Percentiles rank a stretch among this genome's conserved stretches.
These are phyloP conservation scores for Rhinopomastus cyanomelas DNA, from an alignment of 2,113 vertebrate genomes.

Conservation along the genomic window DNA sequence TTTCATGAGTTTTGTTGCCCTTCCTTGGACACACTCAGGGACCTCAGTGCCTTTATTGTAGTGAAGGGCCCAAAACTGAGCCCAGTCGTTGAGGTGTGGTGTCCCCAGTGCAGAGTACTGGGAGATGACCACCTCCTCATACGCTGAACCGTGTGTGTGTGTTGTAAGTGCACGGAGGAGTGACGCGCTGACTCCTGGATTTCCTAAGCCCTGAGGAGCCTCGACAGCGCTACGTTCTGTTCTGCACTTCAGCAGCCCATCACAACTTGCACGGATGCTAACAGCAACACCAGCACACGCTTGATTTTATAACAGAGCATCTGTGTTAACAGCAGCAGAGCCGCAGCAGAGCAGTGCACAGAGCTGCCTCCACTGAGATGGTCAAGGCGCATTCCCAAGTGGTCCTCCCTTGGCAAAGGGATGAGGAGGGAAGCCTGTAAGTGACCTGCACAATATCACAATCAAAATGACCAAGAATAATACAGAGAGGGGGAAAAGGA, in stretches of 20 bases:
- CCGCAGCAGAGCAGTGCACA: neutral
- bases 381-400: neutral
- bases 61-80: accelerated
- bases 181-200: neutral
- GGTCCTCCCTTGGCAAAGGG: neutral
- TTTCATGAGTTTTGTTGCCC: neutral
- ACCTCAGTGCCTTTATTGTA: neutral
- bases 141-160: neutral
- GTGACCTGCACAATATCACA: neutral
- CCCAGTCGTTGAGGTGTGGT: neutral
- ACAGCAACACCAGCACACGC: neutral
- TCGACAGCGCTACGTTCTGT: neutral
- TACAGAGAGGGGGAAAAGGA: neutral
- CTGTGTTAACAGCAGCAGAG: neutral
- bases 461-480: neutral
- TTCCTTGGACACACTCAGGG: neutral
- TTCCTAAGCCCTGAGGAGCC: neutral
- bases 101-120: neutral
- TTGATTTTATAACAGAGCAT: neutral
- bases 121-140: neutral
- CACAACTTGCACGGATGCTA: neutral
- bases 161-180: neutral
- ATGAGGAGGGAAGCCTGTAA: neutral
- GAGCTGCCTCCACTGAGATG: neutral
- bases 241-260: neutral